A percentile compares a stretch with the other conserved stretches of the same genome.
Evolutionary conservation across 2,113 vertebrate species (phyloP).

Genomic region (Lutjanus erythropterus): DNA sequence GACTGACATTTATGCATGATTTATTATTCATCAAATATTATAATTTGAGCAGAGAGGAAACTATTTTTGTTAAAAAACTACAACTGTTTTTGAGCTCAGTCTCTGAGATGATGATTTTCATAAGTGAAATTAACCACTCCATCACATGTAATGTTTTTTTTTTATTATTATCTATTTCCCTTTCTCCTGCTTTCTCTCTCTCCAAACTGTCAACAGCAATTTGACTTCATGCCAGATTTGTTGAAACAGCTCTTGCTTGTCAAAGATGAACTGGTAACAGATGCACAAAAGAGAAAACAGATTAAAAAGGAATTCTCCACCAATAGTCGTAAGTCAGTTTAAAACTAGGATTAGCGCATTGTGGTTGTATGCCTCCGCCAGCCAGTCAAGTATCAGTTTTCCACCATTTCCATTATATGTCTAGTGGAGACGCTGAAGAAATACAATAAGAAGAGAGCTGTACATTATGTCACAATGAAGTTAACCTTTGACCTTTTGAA

Average conservation of each 20-base stretch:
- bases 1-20: slow-evolving; percentile 20
- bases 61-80: too few relatives aligned
- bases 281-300: background rate
- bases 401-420: too few relatives aligned
- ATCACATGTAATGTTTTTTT: background rate
- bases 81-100: background rate
- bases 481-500: too few relatives aligned
- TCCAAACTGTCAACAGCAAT: background rate
- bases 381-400: too few relatives aligned
- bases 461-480: too few relatives aligned
- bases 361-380: too few relatives aligned
- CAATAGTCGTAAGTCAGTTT: too few relatives aligned
- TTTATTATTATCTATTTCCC: background rate
- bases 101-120: background rate
- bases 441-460: too few relatives aligned
- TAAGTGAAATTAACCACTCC: background rate
- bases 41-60: background rate
- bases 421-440: too few relatives aligned
- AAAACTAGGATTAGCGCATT: too few relatives aligned
- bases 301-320: background rate
- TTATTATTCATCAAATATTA: slow-evolving; percentile 14
- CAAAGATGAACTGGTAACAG: background rate
- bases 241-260: slow-evolving; percentile 4
- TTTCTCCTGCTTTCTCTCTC: background rate
- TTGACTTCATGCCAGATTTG: background rate